phyloP scores from a whole-genome alignment of 2,113 vertebrate genomes.

The Larimichthys crocea region DNA sequence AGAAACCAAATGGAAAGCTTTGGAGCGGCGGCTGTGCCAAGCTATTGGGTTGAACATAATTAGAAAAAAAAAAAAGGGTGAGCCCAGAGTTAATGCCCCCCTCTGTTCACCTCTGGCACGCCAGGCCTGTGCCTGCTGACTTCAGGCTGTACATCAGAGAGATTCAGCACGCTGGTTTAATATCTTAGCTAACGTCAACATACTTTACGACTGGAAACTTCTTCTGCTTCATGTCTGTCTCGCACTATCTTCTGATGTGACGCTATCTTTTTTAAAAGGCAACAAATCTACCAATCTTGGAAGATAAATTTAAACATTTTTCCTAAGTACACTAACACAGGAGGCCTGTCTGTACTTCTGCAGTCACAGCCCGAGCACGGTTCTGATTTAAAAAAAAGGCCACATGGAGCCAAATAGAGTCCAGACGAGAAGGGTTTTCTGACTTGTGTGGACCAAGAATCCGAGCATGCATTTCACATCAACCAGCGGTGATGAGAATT shows the following conservation, averaged over 20 bases:
- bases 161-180: background rate
- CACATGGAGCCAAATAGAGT: background rate
- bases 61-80: background rate
- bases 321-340: background rate
- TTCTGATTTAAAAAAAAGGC: background rate
- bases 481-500: no score
- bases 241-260: background rate
- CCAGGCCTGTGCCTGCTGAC: background rate
- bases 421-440: background rate
- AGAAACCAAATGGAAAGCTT: constrained; percentile 51
- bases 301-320: background rate
- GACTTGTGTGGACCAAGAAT: no score
- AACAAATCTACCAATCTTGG: background rate
- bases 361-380: background rate
- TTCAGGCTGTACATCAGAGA: background rate
- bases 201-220: background rate
- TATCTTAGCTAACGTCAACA: background rate
- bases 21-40: constrained; percentile 32
- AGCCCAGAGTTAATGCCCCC: constrained; percentile 17
- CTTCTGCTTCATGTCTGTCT: background rate
- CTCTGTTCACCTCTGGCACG: constrained; percentile 26
- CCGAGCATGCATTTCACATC: no score
- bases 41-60: constrained; percentile 36
- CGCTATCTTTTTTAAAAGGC: background rate
- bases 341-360: background rate